Evolutionary conservation across 2,888 invertebrate genomes (phyloP).

Genomic region (Pandemis corylana): DNA sequence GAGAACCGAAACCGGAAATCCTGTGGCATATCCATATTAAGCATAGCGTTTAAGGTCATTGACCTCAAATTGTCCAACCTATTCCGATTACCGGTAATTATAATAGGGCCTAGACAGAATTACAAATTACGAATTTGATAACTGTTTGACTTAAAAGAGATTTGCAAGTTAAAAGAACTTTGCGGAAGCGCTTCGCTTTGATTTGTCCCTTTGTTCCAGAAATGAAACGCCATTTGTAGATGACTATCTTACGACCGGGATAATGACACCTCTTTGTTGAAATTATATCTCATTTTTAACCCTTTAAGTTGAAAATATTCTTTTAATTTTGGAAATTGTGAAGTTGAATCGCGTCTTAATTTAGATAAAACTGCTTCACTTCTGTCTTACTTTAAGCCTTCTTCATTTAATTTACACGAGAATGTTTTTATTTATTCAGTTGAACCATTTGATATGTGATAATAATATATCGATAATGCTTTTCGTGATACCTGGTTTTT

Average conservation of each 20-base stretch:
- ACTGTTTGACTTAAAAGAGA: conserved; percentile 55
- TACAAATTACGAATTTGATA: conserved; percentile 58
- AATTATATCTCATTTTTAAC: conserved; percentile 55
- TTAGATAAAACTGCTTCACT: conserved; percentile 5
- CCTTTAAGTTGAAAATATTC: conserved; percentile 42
- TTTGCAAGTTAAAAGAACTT: conserved; percentile 64
- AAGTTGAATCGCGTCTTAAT: conserved; percentile 26
- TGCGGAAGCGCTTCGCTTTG: conserved; percentile 66
- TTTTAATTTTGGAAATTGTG: conserved; percentile 27
- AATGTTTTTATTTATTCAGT: too few relatives aligned
- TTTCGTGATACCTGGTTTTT: too few relatives aligned
- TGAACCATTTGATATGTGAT: too few relatives aligned
- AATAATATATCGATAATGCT: too few relatives aligned
- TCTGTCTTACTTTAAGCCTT: too few relatives aligned
- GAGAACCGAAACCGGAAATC: too few relatives aligned
- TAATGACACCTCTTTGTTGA: conserved; percentile 50
- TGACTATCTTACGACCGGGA: conserved; percentile 56
- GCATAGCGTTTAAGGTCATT: too few relatives aligned
- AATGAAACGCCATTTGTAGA: conserved; percentile 69
- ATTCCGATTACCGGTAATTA: too few relatives aligned
- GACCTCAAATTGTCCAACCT: too few relatives aligned
- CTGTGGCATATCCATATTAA: too few relatives aligned
- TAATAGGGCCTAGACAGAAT: conserved; percentile 10
- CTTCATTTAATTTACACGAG: background rate
- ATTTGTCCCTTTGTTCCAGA: conserved; percentile 70